Percentiles rank a stretch among this genome's conserved stretches.
These are phyloP conservation scores for Eretmochelys imbricata DNA, from an alignment of 2,113 vertebrate species.

Conservation along the genomic window DNA sequence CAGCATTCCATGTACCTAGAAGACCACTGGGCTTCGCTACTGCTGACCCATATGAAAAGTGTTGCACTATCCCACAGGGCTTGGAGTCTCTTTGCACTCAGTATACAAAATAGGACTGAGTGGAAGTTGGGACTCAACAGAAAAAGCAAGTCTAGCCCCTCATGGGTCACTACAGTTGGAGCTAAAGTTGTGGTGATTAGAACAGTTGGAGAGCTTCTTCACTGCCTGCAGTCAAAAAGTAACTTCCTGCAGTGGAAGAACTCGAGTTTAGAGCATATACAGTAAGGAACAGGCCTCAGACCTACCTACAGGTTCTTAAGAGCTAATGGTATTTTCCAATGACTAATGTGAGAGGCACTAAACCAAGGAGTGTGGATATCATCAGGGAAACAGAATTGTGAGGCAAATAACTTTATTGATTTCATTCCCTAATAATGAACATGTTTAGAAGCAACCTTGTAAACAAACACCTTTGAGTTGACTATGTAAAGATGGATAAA, in stretches of 20 bases:
- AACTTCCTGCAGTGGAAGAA: not conserved
- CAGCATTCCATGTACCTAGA: not conserved
- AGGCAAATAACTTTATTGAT: not conserved
- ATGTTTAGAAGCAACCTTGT: slow-evolving; percentile 22
- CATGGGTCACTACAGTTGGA: not conserved
- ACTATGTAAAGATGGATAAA: slow-evolving; percentile 26
- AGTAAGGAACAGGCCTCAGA: not conserved
- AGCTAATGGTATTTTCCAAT: not conserved
- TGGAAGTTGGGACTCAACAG: not conserved
- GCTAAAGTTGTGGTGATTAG: not conserved
- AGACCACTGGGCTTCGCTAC: not conserved
- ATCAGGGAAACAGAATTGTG: not conserved
- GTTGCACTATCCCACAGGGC: not conserved
- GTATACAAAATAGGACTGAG: not conserved
- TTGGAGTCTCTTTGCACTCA: not conserved
- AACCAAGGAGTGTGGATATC: not conserved
- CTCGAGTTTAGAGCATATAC: not conserved
- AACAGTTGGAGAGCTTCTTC: not conserved
- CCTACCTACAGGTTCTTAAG: not conserved
- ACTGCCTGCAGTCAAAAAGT: not conserved
- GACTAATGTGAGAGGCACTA: not conserved
- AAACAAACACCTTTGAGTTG: not conserved
- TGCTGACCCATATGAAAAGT: not conserved
- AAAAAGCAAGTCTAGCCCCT: fast-evolving
- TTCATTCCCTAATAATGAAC: not conserved